phyloP scores from a whole-genome alignment of 2,888 invertebrate genomes.

The Neria commutata region DNA sequence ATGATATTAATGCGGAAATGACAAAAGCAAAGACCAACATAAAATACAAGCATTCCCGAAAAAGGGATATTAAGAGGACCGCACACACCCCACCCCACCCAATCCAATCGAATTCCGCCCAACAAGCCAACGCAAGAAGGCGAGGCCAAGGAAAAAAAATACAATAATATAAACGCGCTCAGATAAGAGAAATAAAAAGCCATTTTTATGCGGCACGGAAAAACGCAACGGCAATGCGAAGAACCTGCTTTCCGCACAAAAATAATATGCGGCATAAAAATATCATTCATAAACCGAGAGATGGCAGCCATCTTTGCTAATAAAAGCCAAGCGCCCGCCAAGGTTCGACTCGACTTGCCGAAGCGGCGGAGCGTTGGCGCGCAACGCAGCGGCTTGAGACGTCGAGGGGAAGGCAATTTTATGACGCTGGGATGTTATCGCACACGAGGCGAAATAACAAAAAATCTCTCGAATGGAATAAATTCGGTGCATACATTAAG shows the following conservation, averaged over 20 bases:
- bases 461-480: conserved; percentile 7
- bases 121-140: not conserved
- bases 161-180: conserved; percentile 15
- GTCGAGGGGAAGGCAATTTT: conserved; percentile 18
- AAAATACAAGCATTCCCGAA: conserved; percentile 12
- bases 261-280: conserved; percentile 33
- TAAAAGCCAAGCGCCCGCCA: conserved; percentile 16
- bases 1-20: conserved; percentile 20
- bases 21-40: conserved; percentile 16
- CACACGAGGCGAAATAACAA: conserved; percentile 4
- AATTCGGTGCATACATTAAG: conserved; percentile 15
- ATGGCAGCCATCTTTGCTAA: conserved; percentile 23
- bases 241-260: not conserved
- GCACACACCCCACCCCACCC: not conserved
- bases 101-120: too few species aligned
- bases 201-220: conserved; percentile 15
- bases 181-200: conserved; percentile 29
- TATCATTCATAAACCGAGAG: conserved; percentile 33
- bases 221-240: not conserved
- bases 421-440: conserved; percentile 20
- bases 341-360: too few species aligned
- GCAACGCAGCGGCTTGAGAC: not conserved
- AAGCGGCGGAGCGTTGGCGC: not conserved
- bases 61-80: conserved; percentile 13
- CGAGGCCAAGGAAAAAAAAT: conserved; percentile 4